phyloP scores from a whole-genome alignment of 2,888 invertebrate genomes.

The Hypolimnas misippus region DNA sequence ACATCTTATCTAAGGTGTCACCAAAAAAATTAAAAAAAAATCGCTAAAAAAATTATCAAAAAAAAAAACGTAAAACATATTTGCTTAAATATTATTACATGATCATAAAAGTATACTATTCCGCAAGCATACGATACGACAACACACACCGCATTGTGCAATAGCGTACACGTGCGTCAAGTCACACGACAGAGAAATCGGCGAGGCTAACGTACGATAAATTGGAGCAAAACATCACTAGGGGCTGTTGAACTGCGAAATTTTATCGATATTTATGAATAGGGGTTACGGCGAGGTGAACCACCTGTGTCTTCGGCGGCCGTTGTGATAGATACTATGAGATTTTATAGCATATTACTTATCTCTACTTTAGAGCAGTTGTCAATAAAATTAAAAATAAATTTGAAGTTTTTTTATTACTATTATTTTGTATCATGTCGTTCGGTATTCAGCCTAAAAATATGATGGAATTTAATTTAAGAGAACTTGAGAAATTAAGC shows the following conservation, averaged over 20 bases:
- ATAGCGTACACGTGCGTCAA: conserved; percentile 33
- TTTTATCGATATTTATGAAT: conserved; percentile 46
- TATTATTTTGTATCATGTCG: background rate
- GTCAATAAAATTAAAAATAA: background rate
- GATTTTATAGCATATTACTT: conserved; percentile 5
- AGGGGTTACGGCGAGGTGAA: conserved; percentile 49
- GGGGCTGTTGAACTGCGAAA: conserved; percentile 48
- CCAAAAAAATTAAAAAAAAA: background rate
- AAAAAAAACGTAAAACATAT: conserved; percentile 6
- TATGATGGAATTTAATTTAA: background rate
- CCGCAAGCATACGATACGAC: conserved; percentile 34
- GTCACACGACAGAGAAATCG: conserved; percentile 53
- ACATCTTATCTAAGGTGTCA: background rate
- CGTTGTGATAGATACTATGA: conserved; percentile 4
- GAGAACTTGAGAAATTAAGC: background rate
- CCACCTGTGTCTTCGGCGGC: conserved; percentile 43
- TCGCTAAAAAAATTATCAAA: background rate
- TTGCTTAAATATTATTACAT: background rate
- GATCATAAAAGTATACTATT: conserved; percentile 30
- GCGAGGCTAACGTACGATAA: conserved; percentile 59
- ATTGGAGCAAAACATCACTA: conserved; percentile 56
- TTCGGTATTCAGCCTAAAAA: no score
- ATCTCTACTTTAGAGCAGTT: background rate
- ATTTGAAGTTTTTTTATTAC: background rate
- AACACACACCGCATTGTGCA: conserved; percentile 36